Percentiles rank a stretch among this genome's conserved stretches.
These are phyloP conservation scores for Eupeodes luniger DNA, from an alignment of 2,888 invertebrate genomes.

Conservation along the genomic window DNA sequence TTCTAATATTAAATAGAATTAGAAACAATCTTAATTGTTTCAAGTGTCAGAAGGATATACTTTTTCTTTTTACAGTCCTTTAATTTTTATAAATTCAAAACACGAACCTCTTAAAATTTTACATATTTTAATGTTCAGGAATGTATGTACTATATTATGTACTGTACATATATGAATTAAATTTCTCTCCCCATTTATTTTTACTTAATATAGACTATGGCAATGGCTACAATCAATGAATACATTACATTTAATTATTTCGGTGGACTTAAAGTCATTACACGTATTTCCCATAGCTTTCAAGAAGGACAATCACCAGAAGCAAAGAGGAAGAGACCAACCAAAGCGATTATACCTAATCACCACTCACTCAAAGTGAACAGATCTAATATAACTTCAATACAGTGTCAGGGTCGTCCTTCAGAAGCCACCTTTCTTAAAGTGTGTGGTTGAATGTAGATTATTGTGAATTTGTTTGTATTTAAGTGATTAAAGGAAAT, in stretches of 20 bases:
- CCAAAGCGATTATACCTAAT: conserved; percentile 68
- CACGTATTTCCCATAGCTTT: conserved; percentile 49
- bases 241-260: conserved; percentile 68
- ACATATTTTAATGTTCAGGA: not conserved
- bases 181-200: not conserved
- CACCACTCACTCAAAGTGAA: conserved; percentile 57
- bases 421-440: conserved; percentile 11
- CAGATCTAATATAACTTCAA: conserved; percentile 23
- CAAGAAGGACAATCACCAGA: conserved; percentile 13
- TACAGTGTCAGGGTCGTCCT: conserved; percentile 34
- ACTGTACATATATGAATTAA: no score
- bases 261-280: conserved; percentile 59
- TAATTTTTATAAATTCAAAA: not conserved
- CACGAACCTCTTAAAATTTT: not conserved
- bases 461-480: conserved; percentile 26
- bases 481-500: conserved; percentile 25
- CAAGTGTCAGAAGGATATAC: no score
- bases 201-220: not conserved
- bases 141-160: not conserved
- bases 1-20: no score
- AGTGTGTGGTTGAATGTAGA: conserved; percentile 3
- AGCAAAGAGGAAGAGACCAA: conserved; percentile 37
- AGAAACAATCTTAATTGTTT: no score
- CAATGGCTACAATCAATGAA: conserved; percentile 39
- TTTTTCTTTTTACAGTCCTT: no score